Conservation (phyloP, 2,113 vertebrate genomes). For the Carollia perspicillata region DNA sequence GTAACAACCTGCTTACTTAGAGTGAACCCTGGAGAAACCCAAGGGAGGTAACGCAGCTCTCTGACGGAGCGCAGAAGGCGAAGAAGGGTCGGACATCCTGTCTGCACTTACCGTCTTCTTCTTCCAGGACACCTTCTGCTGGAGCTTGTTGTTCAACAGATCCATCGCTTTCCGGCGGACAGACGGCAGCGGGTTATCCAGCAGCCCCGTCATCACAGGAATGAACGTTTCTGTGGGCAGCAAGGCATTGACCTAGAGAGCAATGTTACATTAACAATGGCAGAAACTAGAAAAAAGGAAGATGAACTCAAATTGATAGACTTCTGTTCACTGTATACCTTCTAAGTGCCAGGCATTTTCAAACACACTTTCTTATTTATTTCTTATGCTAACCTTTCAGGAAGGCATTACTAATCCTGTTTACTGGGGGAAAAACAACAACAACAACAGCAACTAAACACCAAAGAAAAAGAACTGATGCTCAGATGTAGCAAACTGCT, state of each 20-base stretch:
- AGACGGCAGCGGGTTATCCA: slow-evolving; percentile 88
- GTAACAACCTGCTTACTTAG: not conserved
- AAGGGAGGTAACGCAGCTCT: not conserved
- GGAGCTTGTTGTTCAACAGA: slow-evolving; percentile 95
- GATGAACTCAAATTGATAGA: not conserved
- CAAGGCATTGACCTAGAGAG: slow-evolving; percentile 90
- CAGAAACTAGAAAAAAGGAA: not conserved
- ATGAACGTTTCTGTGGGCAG: slow-evolving; percentile 94
- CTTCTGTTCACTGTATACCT: not conserved
- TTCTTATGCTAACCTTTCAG: not conserved
- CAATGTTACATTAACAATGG: not conserved
- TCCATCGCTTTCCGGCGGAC: slow-evolving; percentile 96
- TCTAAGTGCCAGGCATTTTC: not conserved
- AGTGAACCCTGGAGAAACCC: not conserved
- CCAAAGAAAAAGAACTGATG: not conserved
- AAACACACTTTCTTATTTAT: not conserved
- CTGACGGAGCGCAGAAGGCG: not conserved
- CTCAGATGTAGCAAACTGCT: not conserved
- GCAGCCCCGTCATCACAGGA: slow-evolving; percentile 89
- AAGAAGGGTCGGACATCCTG: rapidly evolving
- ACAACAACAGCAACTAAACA: too few species aligned
- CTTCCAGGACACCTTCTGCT: slow-evolving; percentile 87
- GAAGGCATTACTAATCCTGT: not conserved
- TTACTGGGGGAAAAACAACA: not conserved
- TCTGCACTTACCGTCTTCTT: slow-evolving; percentile 83